Evolutionary conservation across 2,888 invertebrate species (phyloP).

Genomic region (Hypercompe scribonia): DNA sequence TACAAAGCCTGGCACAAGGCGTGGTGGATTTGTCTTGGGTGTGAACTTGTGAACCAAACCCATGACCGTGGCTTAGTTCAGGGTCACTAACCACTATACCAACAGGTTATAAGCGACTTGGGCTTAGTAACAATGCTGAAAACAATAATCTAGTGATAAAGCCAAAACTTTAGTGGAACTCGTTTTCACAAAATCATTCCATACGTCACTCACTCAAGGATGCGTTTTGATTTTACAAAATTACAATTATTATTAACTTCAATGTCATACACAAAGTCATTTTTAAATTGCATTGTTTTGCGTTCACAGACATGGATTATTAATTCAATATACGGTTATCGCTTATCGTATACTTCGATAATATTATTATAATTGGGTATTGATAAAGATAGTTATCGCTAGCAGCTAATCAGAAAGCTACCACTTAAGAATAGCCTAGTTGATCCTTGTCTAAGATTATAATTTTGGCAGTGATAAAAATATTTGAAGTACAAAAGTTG

Average conservation of each 20-base stretch:
- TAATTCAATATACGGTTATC: slow-evolving; percentile 5
- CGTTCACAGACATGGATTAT: neutral
- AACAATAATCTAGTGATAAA: neutral
- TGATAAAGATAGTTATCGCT: slow-evolving; percentile 32
- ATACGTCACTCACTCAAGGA: neutral
- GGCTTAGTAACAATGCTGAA: neutral
- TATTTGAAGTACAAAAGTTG: neutral
- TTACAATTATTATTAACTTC: neutral
- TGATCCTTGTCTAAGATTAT: slow-evolving; percentile 9
- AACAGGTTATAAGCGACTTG: neutral
- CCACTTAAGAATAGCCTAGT: slow-evolving; percentile 6
- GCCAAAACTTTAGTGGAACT: neutral
- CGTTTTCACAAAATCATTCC: neutral
- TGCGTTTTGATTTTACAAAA: neutral
- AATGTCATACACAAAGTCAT: neutral
- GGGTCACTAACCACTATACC: too few relatives aligned
- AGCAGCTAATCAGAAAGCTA: slow-evolving; percentile 14
- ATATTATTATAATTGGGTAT: slow-evolving; percentile 33
- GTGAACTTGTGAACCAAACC: too few relatives aligned
- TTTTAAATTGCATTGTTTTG: slow-evolving; percentile 2
- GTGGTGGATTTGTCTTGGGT: too few relatives aligned
- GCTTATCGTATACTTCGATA: slow-evolving; percentile 16
- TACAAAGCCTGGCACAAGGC: too few relatives aligned
- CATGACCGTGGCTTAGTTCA: too few relatives aligned
- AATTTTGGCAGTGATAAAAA: slow-evolving; percentile 7